phyloP scores from a whole-genome alignment of 2,113 vertebrate species.

The Pagrus major region DNA sequence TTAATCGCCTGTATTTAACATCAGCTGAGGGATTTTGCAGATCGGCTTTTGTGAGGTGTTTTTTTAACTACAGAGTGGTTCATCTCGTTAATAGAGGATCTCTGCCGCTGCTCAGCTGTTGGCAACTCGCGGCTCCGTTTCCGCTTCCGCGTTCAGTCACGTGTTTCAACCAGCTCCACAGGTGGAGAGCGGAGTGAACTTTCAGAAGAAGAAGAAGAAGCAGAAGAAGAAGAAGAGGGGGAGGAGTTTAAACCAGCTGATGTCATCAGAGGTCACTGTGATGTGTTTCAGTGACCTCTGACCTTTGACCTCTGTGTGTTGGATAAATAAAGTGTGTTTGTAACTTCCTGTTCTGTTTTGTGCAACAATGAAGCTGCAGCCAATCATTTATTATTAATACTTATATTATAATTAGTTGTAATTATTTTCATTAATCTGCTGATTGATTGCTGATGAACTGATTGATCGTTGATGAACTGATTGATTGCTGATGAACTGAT shows the following conservation, averaged over 20 bases:
- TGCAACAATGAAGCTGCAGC: too few species aligned
- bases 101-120: slow-evolving; percentile 75
- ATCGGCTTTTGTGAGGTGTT: neutral
- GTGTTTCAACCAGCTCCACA: slow-evolving; percentile 68
- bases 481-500: too few species aligned
- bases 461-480: too few species aligned
- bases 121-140: slow-evolving; percentile 59
- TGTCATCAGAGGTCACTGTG: neutral
- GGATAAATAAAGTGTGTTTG: too few species aligned
- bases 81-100: neutral
- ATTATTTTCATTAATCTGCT: too few species aligned
- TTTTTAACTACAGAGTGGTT: neutral
- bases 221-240: neutral
- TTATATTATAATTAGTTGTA: too few species aligned
- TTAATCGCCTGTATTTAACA: too few species aligned
- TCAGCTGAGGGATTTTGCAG: neutral
- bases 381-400: too few species aligned
- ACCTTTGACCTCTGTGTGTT: slow-evolving; percentile 11
- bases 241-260: neutral
- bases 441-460: too few species aligned
- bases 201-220: slow-evolving; percentile 22
- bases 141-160: slow-evolving; percentile 80
- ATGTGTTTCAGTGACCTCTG: neutral
- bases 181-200: slow-evolving; percentile 59
- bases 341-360: too few species aligned